A percentile compares a stretch with the other conserved stretches of the same genome.
Conservation (phyloP, 1,140 invertebrate species). For the Plectrocnemia conspersa region DNA sequence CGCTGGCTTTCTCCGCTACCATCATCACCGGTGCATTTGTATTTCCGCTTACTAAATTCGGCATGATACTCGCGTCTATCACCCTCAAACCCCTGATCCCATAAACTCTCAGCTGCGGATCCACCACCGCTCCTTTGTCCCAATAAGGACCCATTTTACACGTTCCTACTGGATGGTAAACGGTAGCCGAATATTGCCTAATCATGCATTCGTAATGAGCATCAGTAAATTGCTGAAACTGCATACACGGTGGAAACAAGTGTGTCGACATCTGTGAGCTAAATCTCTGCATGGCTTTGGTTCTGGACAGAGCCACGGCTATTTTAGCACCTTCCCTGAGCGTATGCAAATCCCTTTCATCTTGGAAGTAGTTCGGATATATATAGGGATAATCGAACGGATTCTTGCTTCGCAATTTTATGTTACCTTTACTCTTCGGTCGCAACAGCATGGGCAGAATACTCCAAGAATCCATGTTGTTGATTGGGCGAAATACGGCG, state of each 20-base stretch:
- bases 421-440: constrained; percentile 72
- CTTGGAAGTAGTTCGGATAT: constrained; percentile 84
- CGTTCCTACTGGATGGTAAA: constrained; percentile 62
- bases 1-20: constrained; percentile 79
- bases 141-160: constrained; percentile 87
- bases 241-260: constrained; percentile 44
- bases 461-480: constrained; percentile 76
- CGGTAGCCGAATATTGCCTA: constrained; percentile 54
- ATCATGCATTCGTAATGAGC: constrained; percentile 61
- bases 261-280: constrained; percentile 66
- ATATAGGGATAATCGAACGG: constrained; percentile 89
- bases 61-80: constrained; percentile 84
- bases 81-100: constrained; percentile 74
- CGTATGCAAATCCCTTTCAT: constrained; percentile 72
- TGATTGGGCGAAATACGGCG: constrained; percentile 61
- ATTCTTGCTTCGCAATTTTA: constrained; percentile 74
- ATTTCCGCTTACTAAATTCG: constrained; percentile 75
- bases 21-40: constrained; percentile 81
- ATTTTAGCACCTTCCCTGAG: constrained; percentile 82
- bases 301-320: constrained; percentile 66
- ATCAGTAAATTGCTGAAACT: constrained; percentile 44
- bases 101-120: constrained; percentile 74
- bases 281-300: constrained; percentile 65
- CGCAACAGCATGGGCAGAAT: constrained; percentile 80
- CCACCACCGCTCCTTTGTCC: constrained; percentile 82